Base-by-base conservation (phyloP, 2,888 invertebrate genomes). In the Endomychus coccineus region DNA sequence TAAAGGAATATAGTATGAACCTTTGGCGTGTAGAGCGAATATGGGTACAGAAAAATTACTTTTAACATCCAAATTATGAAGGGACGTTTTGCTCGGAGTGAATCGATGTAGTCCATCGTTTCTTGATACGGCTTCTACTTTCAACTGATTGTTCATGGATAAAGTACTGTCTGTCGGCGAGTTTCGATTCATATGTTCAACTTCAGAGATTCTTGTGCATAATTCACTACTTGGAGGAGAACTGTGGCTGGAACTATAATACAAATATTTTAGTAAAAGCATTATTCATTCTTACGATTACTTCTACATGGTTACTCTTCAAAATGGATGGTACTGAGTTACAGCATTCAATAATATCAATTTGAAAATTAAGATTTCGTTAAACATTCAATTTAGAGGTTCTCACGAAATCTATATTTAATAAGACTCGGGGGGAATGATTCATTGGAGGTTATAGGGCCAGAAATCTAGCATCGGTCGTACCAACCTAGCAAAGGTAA, bases 21-120 rank as follows among this genome's bases (percentile, higher is more conserved):
- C 91, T 45, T 82, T 79, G n/a, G 89, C 77, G 62, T 92, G 90
- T 21, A 94, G 70, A 2, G 89, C 91, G 64, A 94, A 94, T 22
- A 91, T 83, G 0, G 94, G 92, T 30, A 92, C 81, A 31, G 76
- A 73, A 45, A 76, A 70, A 10, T 65, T 66, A 16, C 51, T 52
- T 40, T 57, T 55, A 22, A 46, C 27, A 17, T 50, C 46, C 29
- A 36, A 33, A 33, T 37, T 40, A 25, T 52, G 44, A 21, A 31
- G 39, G 15, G 42, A 28, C 3, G 41, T 23, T 36, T 48, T 48
- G 2, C 40, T 35, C 17, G 32, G 45, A 4, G 55, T 49, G 4
- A 52, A 52, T 19, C 49, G 42, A 10, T 45, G 51, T 9, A 46
- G 25, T 3, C 39, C 37, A 14, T 53, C 54, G 35, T 30, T 43